Evolutionary conservation across 2,113 vertebrate genomes (phyloP).

Genomic region (Hystrix cristata): DNA sequence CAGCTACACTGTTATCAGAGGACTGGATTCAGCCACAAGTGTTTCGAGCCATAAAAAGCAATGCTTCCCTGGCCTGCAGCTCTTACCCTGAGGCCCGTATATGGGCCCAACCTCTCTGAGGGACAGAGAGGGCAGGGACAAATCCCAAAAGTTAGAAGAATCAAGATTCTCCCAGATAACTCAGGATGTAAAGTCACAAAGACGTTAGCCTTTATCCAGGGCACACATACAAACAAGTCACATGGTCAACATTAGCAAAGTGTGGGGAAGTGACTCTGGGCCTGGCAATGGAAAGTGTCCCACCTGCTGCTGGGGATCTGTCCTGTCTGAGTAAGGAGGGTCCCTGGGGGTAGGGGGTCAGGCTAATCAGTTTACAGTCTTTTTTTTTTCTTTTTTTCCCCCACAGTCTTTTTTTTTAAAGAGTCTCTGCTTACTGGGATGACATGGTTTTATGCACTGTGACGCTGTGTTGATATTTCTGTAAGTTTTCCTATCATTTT

Average conservation of each 20-base stretch:
- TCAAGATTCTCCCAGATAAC: neutral
- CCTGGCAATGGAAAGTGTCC: neutral
- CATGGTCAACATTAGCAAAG: neutral
- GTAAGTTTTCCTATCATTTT: neutral
- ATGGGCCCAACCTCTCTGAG: constrained; percentile 22
- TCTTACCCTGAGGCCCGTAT: constrained; percentile 13
- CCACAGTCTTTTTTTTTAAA: neutral
- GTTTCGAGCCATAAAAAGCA: constrained; percentile 80
- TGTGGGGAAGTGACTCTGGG: neutral
- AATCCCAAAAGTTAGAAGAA: neutral
- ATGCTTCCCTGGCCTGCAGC: constrained; percentile 26
- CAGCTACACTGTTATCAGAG: constrained; percentile 62
- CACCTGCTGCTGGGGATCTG: no score
- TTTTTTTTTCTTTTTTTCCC: neutral
- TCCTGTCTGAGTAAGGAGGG: neutral
- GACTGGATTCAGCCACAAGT: constrained; percentile 53
- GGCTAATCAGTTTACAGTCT: neutral
- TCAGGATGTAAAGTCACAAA: neutral
- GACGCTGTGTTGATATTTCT: neutral
- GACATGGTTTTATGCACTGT: neutral
- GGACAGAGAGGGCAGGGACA: neutral
- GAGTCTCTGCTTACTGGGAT: neutral
- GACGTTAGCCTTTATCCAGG: neutral
- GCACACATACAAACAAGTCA: neutral
- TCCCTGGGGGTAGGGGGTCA: neutral